These are phyloP conservation scores for Oreortyx pictus DNA, from an alignment of 2,797 vertebrate species.

Conservation along the genomic window DNA sequence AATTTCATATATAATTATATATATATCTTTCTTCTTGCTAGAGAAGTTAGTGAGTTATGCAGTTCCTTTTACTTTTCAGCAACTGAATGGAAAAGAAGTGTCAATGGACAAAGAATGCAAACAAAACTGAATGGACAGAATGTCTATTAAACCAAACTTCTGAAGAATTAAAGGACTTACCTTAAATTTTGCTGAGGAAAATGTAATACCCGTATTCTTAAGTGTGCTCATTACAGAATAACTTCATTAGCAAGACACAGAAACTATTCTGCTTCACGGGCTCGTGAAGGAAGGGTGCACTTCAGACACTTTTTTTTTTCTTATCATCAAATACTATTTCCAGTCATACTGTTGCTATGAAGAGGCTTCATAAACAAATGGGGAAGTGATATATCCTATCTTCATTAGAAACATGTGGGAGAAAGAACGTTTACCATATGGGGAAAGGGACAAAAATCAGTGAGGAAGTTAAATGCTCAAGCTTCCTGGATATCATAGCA, in stretches of 20 bases:
- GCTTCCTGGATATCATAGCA: background rate
- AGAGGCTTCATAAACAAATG: background rate
- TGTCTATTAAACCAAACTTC: background rate
- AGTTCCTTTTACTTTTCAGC: background rate
- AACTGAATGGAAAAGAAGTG: background rate
- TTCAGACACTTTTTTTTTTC: background rate
- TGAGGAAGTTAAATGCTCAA: background rate
- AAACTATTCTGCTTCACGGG: background rate
- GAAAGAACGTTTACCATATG: background rate
- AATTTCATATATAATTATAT: background rate
- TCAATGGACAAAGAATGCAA: background rate
- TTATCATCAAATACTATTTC: background rate
- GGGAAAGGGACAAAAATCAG: background rate
- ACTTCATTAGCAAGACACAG: background rate
- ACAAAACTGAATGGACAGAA: background rate
- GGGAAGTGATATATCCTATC: background rate
- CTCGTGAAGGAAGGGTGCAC: background rate
- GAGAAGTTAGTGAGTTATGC: background rate
- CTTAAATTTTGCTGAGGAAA: background rate
- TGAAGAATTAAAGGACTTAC: conserved; percentile 35
- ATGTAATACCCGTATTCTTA: background rate
- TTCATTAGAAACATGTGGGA: background rate
- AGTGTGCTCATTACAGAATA: background rate
- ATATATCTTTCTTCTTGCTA: background rate
- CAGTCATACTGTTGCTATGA: background rate